Evolutionary conservation across 2,888 invertebrate genomes (phyloP).

Genomic region (Punctoribates punctum): DNA sequence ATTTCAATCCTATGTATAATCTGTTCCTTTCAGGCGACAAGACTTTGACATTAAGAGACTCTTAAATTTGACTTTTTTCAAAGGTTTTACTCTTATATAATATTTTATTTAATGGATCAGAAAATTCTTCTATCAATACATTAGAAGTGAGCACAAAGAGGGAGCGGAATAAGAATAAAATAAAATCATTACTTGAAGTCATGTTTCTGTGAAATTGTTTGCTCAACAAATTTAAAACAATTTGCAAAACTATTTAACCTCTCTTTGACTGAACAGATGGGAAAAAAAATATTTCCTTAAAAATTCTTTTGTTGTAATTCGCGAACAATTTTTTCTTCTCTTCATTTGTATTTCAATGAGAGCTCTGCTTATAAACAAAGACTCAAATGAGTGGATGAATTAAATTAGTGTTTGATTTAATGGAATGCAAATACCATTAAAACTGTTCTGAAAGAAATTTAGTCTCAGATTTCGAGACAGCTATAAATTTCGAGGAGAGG

Average conservation of each 20-base stretch:
- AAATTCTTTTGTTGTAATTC: too few relatives aligned
- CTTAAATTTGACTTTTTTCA: not conserved
- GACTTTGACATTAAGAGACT: conserved; percentile 30
- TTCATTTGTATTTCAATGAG: too few relatives aligned
- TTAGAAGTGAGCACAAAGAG: not conserved
- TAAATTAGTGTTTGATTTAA: not conserved
- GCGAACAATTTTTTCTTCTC: too few relatives aligned
- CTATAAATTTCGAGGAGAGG: not conserved
- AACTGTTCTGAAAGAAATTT: not conserved
- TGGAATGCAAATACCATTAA: not conserved
- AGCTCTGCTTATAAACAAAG: too few relatives aligned
- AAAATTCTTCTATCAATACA: not conserved
- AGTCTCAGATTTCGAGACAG: not conserved
- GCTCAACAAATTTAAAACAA: not conserved
- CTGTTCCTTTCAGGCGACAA: conserved; percentile 21
- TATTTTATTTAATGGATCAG: conserved; percentile 20
- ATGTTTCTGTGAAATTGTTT: not conserved
- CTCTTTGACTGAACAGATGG: too few relatives aligned
- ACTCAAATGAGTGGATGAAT: not conserved
- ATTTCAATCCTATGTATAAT: conserved; percentile 23
- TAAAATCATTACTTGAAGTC: not conserved
- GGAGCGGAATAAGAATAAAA: not conserved
- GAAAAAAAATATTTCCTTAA: too few relatives aligned
- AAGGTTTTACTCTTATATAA: not conserved
- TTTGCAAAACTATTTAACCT: too few relatives aligned